Evolutionary conservation across 2,888 invertebrate genomes (phyloP).

Genomic region (Hypolimnas misippus): DNA sequence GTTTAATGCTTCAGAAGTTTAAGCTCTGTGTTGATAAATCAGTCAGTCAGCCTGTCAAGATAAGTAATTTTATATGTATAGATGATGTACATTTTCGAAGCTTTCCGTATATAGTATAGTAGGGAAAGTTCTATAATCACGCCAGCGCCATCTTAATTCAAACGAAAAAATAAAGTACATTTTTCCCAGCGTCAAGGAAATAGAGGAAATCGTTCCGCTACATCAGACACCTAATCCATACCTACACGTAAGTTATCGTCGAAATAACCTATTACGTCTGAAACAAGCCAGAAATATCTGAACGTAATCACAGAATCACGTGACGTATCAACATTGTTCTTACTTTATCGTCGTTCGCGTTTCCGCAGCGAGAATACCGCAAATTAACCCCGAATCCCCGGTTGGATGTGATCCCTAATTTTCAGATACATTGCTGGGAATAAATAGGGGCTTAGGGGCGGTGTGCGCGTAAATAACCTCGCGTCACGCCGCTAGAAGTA

Average conservation of each 20-base stretch:
- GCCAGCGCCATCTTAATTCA: slow-evolving; percentile 26
- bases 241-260: slow-evolving; percentile 24
- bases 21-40: too few relatives aligned
- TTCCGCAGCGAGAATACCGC: slow-evolving; percentile 53
- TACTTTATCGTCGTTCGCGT: slow-evolving; percentile 53
- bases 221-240: slow-evolving; percentile 21
- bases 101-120: too few relatives aligned
- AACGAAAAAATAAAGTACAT: slow-evolving; percentile 24
- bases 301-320: slow-evolving; percentile 56
- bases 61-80: not conserved
- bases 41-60: not conserved
- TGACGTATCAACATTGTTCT: slow-evolving; percentile 56
- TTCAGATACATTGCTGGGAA: slow-evolving; percentile 82
- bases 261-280: slow-evolving; percentile 51
- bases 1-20: too few relatives aligned
- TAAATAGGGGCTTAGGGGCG: slow-evolving; percentile 82
- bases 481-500: slow-evolving; percentile 66
- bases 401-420: slow-evolving; percentile 81
- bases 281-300: slow-evolving; percentile 51
- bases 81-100: too few relatives aligned
- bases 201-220: slow-evolving; percentile 27
- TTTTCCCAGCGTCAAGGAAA: slow-evolving; percentile 16
- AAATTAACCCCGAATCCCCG: slow-evolving; percentile 71
- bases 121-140: too few relatives aligned
- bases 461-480: slow-evolving; percentile 81